A percentile compares a stretch with the other conserved stretches of the same genome.
Evolutionary conservation across 1,140 invertebrate genomes (phyloP).

Genomic region (Ladona fulva): DNA sequence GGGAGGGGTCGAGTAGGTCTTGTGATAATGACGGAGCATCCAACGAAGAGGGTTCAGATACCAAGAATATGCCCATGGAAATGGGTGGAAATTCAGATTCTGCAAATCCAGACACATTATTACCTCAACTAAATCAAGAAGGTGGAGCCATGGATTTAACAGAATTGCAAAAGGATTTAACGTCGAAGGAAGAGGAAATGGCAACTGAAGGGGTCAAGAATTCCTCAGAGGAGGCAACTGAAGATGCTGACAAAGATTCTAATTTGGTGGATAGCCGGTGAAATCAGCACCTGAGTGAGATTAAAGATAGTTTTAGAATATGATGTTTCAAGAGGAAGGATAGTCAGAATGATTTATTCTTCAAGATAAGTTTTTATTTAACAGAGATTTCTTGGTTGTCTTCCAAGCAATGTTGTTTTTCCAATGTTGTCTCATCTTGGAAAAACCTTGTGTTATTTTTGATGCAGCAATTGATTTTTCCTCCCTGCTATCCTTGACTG

Average conservation of each 20-base stretch:
- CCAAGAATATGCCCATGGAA: background rate
- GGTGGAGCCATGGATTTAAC: background rate
- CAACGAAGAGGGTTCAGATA: background rate
- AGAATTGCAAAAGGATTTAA: background rate
- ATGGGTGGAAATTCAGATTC: background rate
- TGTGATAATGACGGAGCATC: background rate
- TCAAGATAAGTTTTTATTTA: too few relatives aligned
- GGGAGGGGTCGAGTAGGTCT: background rate
- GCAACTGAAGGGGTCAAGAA: background rate
- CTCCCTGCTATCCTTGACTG: too few relatives aligned
- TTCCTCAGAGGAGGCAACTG: background rate
- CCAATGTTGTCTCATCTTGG: too few relatives aligned
- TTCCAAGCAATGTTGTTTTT: too few relatives aligned
- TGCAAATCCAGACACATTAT: background rate
- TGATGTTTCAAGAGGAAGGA: too few relatives aligned
- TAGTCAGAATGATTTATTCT: too few relatives aligned
- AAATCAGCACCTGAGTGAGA: background rate
- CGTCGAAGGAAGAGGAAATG: background rate
- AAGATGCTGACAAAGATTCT: background rate
- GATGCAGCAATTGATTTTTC: too few relatives aligned
- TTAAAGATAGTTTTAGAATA: background rate
- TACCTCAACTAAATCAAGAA: background rate
- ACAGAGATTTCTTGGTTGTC: too few relatives aligned
- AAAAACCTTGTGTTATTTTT: too few relatives aligned
- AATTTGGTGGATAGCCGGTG: background rate